Conservation (phyloP, 1,140 invertebrate genomes). For the Drosophila willistoni region DNA sequence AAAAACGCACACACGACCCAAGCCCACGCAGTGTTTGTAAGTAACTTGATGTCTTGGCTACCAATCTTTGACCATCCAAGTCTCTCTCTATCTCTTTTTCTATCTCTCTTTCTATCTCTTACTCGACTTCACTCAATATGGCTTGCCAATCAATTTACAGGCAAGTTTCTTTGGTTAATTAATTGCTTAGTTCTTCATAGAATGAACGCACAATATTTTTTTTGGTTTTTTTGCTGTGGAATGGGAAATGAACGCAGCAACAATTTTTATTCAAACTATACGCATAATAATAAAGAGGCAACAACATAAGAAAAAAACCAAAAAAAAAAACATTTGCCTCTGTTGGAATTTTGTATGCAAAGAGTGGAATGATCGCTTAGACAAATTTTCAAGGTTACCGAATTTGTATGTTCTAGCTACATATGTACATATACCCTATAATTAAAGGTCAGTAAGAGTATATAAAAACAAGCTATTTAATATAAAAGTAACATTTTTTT, state of each 20-base stretch:
- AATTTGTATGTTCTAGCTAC: slow-evolving; percentile 12
- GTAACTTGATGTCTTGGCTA: slow-evolving; percentile 14
- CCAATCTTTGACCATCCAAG: slow-evolving; percentile 4
- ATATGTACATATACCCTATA: not conserved
- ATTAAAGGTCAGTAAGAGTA: not conserved
- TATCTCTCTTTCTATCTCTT: too few relatives aligned
- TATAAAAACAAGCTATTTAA: not conserved
- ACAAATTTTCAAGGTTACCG: slow-evolving; percentile 75
- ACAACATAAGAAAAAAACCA: not conserved
- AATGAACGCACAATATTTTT: slow-evolving; percentile 36
- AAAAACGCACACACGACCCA: slow-evolving; percentile 31
- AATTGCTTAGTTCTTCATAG: slow-evolving; percentile 64
- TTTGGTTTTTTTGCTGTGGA: too few relatives aligned
- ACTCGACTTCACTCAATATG: not conserved
- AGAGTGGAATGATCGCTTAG: slow-evolving; percentile 82
- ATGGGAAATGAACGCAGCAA: slow-evolving; percentile 45
- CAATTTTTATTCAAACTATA: slow-evolving; percentile 67
- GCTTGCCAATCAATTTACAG: slow-evolving; percentile 68
- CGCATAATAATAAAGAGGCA: slow-evolving; percentile 27
- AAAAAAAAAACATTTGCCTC: slow-evolving; percentile 17
- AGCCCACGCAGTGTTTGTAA: slow-evolving; percentile 38
- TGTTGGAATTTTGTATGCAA: slow-evolving; percentile 66
- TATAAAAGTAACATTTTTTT: too few relatives aligned
- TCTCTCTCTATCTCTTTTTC: too few relatives aligned
- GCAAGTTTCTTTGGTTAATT: slow-evolving; percentile 65